Evolutionary conservation across 2,113 vertebrate genomes (phyloP).

Genomic region (Podarcis raffonei): DNA sequence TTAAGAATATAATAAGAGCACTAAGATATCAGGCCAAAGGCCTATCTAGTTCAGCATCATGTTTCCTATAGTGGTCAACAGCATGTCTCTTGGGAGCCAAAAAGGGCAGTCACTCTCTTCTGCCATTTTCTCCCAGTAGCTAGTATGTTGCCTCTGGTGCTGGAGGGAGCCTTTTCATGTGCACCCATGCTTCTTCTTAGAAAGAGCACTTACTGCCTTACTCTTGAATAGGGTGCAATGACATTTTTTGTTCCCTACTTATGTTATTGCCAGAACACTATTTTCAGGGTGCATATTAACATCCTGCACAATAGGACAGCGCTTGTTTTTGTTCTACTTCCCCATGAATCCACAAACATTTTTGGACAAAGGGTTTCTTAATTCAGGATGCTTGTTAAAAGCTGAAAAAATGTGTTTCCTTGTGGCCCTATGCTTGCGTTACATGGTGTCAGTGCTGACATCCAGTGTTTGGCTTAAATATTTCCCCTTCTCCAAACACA

Average conservation of each 20-base stretch:
- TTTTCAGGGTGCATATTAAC: too few species aligned
- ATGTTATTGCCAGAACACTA: not conserved
- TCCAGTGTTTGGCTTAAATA: not conserved
- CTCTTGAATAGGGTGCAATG: not conserved
- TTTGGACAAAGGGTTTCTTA: not conserved
- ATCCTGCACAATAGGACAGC: not conserved
- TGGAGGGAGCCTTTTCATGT: not conserved
- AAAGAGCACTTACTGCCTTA: not conserved
- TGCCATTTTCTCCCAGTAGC: not conserved
- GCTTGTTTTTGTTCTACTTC: not conserved
- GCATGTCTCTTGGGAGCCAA: not conserved
- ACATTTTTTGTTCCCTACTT: not conserved
- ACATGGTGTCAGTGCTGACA: not conserved
- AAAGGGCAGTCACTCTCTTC: not conserved
- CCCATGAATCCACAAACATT: not conserved
- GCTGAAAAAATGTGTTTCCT: not conserved
- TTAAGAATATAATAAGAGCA: not conserved
- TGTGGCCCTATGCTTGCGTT: not conserved
- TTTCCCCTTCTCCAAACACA: not conserved
- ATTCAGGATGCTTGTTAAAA: not conserved
- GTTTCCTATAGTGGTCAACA: not conserved
- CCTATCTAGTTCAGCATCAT: not conserved
- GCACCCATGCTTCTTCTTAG: not conserved
- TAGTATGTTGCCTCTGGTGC: not conserved
- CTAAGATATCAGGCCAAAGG: not conserved